Evolutionary conservation across 2,113 vertebrate genomes (phyloP).

Genomic region (Eubucco bourcierii): DNA sequence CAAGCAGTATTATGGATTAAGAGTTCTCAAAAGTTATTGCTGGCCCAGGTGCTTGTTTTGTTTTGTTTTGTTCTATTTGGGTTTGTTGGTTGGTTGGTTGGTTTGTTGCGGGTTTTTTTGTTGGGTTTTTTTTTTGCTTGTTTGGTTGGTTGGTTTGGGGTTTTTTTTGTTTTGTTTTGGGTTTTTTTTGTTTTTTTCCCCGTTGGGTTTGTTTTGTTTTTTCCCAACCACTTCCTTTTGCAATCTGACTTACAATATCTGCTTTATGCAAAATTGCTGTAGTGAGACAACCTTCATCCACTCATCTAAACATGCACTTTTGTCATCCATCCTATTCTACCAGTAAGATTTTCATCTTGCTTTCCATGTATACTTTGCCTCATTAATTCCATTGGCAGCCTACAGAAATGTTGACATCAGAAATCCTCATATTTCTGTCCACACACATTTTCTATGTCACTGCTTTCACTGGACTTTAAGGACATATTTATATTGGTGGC

Average conservation of each 20-base stretch:
- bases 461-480: background rate
- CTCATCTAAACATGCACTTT: background rate
- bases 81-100: no score
- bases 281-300: background rate
- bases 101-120: no score
- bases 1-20: background rate
- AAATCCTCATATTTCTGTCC: background rate
- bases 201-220: no score
- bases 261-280: background rate
- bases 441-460: background rate
- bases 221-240: background rate
- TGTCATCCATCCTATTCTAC: background rate
- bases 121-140: background rate
- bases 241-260: background rate
- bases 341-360: background rate
- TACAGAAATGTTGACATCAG: background rate
- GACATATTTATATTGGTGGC: background rate
- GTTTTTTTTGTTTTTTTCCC: background rate
- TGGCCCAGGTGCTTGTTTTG: background rate
- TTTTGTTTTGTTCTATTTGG: no score
- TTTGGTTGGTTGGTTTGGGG: no score
- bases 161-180: no score
- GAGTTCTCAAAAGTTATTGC: background rate
- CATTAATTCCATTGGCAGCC: background rate
- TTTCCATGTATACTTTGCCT: background rate